Evolutionary conservation across 2,113 vertebrate genomes (phyloP), one percentile per base, ranked within the genome.

Genomic region (Pedetes capensis): DNA sequence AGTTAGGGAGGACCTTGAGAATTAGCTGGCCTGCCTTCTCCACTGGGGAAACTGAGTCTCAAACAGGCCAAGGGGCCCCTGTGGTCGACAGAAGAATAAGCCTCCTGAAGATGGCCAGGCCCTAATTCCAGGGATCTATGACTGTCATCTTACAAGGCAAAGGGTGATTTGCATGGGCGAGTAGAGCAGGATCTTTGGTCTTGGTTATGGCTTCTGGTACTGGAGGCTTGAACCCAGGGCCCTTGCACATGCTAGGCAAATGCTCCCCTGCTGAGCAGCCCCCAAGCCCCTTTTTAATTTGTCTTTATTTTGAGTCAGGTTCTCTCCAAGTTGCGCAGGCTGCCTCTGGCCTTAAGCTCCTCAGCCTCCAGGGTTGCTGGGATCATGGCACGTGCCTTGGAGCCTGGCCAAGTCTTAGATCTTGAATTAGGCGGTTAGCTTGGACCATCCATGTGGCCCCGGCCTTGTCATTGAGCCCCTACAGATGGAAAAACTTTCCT

Each of bases 121-220:
- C 42, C 51, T 6, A 1, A 55, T 4, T 66, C 51, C 37, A 17
- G 76, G 47, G 59, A 29, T 25, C 29, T 8, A 2, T 37, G 72
- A 47, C 3, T 0, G 1, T 20, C 23, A 5, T 7, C 64, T 47
- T 12, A 5, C n/a, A 1, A 8, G 34, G 47, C 3, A 47, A 37
- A 78, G 27, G 29, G 5, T 42, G 11, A 4, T 34, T 53, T 20
- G 29, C 10, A 5, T 37, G n/a, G n/a, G n/a, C n/a, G n/a, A n/a
- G n/a, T n/a, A n/a, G n/a, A n/a, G n/a, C n/a, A n/a, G n/a, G n/a
- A n/a, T n/a, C n/a, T n/a, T n/a, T n/a, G n/a, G n/a, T n/a, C n/a
- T n/a, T n/a, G n/a, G n/a, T n/a, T n/a, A n/a, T n/a, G n/a, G n/a
- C n/a, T n/a, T n/a, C n/a, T n/a, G n/a, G n/a, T n/a, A n/a, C n/a